A percentile compares a stretch with the other conserved stretches of the same genome.
These are phyloP conservation scores for Habropoda laboriosa DNA, from an alignment of 1,140 invertebrate species.

Conservation along the genomic window DNA sequence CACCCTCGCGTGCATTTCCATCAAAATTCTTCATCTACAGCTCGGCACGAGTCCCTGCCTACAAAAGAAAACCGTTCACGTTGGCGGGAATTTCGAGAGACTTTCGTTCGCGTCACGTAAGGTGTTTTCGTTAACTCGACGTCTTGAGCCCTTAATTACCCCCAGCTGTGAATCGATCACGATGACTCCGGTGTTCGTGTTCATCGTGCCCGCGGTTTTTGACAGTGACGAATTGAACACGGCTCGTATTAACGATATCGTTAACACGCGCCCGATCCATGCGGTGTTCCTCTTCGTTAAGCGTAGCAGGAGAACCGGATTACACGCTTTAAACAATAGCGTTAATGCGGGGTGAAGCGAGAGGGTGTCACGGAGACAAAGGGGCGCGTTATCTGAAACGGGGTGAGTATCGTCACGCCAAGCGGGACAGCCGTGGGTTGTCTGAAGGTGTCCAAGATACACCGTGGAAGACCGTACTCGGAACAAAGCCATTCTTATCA, in stretches of 20 bases:
- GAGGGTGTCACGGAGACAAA: background rate
- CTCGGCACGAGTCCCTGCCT: too few relatives aligned
- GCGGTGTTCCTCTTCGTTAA: background rate
- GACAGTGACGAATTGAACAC: conserved; percentile 25
- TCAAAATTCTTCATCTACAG: too few relatives aligned
- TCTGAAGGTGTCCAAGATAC: background rate
- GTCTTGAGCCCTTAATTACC: background rate
- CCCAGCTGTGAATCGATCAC: background rate
- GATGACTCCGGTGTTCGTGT: background rate
- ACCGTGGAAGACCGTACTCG: background rate
- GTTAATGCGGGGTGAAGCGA: background rate
- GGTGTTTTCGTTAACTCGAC: background rate
- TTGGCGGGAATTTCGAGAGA: background rate
- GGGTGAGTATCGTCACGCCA: background rate
- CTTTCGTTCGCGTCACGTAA: background rate
- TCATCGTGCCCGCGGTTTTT: background rate
- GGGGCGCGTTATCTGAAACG: conserved; percentile 11
- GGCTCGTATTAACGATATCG: background rate
- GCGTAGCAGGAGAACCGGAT: background rate
- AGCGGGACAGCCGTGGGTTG: background rate
- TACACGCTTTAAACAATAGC: background rate
- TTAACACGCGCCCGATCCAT: conserved; percentile 1
- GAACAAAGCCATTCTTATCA: conserved; percentile 20
- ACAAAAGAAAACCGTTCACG: too few relatives aligned
- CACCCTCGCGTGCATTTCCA: too few relatives aligned